Base-by-base conservation (phyloP, 2,797 vertebrate species). In the Anomalospiza imberbis region DNA sequence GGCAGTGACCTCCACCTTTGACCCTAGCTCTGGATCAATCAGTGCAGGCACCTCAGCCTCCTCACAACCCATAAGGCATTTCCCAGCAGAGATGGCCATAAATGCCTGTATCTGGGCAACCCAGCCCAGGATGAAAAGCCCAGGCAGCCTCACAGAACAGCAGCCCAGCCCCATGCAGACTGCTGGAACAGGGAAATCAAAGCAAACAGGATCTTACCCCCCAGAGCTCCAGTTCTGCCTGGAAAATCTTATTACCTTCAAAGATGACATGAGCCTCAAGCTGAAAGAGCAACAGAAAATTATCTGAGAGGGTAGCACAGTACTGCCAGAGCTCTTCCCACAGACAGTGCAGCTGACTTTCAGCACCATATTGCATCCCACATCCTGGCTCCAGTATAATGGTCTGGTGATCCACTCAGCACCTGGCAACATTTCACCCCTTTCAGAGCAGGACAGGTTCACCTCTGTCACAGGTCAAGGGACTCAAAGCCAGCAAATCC, bases 221-320 rank as follows among this genome's bases (percentile, higher is more conserved):
- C 99, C 99, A 99, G 51, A 99, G 98, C 91, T 98, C 98, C 93
- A 99, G 97, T 71, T 99, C 98, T 68, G 97, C 98, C 93, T 98
- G 98, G 97, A 99, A 99, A 65, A 99, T 88, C 95, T 99, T 99
- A 79, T 98, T 96, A 19, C 98, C 98, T 91, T 99, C 99, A 97
- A 99, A 99, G 97, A 98, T 97, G 87, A 99, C 74, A 31, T 98
- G 98, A 96, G 98, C 97, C 1, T 98, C 98, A 91, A 99, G 96
- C 99, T 99, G 95, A 77, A 92, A 95, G 86, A 93, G 55, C 90
- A 94, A 93, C 48, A 92, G 63, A 93, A 77, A 83, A 67, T 38
- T 38, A 57, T 53, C 60, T 87, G 67, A 85, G 72, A 51, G 24
- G 21, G 40, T 29, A 79, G 48, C 24, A 48, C 14, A 51, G 50